Percentiles rank a stretch among this genome's conserved stretches.
Evolutionary conservation across 2,888 invertebrate genomes (phyloP).

Genomic region (Fissipunctia ypsillon): DNA sequence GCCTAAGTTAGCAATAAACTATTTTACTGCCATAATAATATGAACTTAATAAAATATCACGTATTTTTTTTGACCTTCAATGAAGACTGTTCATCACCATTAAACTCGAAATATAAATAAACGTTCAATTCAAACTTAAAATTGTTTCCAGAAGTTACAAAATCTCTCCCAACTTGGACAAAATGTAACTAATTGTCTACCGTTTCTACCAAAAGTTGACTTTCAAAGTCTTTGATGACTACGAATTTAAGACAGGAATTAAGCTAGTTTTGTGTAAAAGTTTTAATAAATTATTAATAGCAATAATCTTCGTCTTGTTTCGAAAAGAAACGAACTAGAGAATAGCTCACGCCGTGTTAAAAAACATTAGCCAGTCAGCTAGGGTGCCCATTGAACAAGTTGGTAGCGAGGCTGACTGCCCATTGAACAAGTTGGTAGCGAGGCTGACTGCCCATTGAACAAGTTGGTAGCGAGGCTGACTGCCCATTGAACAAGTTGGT

Average conservation of each 20-base stretch:
- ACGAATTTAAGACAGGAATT: conserved; percentile 15
- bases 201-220: conserved; percentile 24
- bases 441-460: too few relatives aligned
- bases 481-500: too few relatives aligned
- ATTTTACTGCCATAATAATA: too few relatives aligned
- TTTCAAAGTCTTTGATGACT: conserved; percentile 29
- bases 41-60: background rate
- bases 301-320: background rate
- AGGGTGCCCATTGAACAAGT: too few relatives aligned
- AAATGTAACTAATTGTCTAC: conserved; percentile 42
- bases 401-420: too few relatives aligned
- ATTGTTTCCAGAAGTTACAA: conserved; percentile 30
- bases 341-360: too few relatives aligned
- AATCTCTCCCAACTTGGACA: conserved; percentile 25
- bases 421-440: too few relatives aligned
- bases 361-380: too few relatives aligned
- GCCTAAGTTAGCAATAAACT: too few relatives aligned
- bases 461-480: too few relatives aligned
- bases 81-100: conserved; percentile 1
- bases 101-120: conserved; percentile 35
- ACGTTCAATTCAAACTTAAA: conserved; percentile 42
- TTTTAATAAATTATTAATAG: conserved; percentile 12
- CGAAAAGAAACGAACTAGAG: background rate
- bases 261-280: conserved; percentile 29
- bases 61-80: background rate